These are phyloP conservation scores for Entelurus aequoreus DNA, from an alignment of 2,113 vertebrate species.

Conservation along the genomic window DNA sequence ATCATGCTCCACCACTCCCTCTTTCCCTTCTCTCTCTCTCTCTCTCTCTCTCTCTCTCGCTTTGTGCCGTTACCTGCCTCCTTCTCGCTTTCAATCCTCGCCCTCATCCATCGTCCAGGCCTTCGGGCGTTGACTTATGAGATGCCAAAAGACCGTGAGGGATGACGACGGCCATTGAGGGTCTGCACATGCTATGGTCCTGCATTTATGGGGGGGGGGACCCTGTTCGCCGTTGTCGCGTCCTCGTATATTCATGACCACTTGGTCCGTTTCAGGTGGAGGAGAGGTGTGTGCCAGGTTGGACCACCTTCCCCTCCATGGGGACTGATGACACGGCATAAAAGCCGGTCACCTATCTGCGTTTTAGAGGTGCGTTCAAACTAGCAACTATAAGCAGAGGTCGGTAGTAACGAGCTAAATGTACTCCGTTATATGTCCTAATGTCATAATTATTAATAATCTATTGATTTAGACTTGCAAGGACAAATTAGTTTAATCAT, in stretches of 20 bases:
- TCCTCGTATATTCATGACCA: slow-evolving; percentile 29
- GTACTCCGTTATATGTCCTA: too few species aligned
- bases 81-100: slow-evolving; percentile 5
- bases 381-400: too few species aligned
- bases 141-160: slow-evolving; percentile 53
- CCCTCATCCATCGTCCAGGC: slow-evolving; percentile 10
- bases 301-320: too few species aligned
- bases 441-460: too few species aligned
- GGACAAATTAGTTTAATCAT: too few species aligned
- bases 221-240: slow-evolving; percentile 38
- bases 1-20: slow-evolving; percentile 57
- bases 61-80: slow-evolving; percentile 39
- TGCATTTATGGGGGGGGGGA: slow-evolving; percentile 9
- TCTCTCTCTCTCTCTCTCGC: slow-evolving; percentile 33
- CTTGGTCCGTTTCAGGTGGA: slow-evolving; percentile 31
- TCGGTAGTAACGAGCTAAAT: too few species aligned
- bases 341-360: neutral
- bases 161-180: slow-evolving; percentile 40
- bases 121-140: slow-evolving; percentile 58
- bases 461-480: too few species aligned
- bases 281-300: slow-evolving; percentile 2
- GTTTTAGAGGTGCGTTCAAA: too few species aligned
- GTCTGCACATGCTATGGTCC: neutral
- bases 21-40: slow-evolving; percentile 36
- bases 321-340: too few species aligned